These are phyloP conservation scores for Papilio elwesi DNA, from an alignment of 2,888 invertebrate genomes.

Conservation along the genomic window DNA sequence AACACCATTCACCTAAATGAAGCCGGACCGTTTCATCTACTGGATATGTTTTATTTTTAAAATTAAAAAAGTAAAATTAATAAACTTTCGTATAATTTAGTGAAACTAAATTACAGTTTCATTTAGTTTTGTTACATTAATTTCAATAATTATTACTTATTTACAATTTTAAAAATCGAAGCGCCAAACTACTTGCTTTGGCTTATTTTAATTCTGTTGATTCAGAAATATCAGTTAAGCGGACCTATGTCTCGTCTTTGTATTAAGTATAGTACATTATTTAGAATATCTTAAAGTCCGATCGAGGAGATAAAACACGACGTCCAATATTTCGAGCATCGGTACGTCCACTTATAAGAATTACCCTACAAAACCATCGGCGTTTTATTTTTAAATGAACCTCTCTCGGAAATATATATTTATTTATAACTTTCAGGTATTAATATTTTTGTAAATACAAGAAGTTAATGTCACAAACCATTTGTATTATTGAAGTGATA, in stretches of 20 bases:
- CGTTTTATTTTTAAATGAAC: not conserved
- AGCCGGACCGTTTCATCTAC: constrained; percentile 3
- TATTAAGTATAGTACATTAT: not conserved
- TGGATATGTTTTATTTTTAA: constrained; percentile 7
- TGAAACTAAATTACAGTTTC: no score
- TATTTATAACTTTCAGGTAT: not conserved
- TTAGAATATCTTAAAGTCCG: constrained; percentile 9
- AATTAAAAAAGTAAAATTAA: not conserved
- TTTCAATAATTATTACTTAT: no score
- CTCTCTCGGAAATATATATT: not conserved
- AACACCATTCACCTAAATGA: constrained; percentile 9
- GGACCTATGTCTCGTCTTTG: no score
- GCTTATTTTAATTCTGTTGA: no score
- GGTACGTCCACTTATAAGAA: not conserved
- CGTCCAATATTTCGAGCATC: not conserved
- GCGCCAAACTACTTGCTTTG: no score
- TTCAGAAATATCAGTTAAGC: no score
- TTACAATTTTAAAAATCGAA: no score
- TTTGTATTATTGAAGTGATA: no score
- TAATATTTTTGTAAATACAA: not conserved
- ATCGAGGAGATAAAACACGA: not conserved
- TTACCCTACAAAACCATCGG: constrained; percentile 1
- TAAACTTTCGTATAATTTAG: no score
- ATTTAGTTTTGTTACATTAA: no score
- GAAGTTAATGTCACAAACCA: not conserved